phyloP scores from a whole-genome alignment of 2,113 vertebrate genomes.

The Cichladusa arquata region DNA sequence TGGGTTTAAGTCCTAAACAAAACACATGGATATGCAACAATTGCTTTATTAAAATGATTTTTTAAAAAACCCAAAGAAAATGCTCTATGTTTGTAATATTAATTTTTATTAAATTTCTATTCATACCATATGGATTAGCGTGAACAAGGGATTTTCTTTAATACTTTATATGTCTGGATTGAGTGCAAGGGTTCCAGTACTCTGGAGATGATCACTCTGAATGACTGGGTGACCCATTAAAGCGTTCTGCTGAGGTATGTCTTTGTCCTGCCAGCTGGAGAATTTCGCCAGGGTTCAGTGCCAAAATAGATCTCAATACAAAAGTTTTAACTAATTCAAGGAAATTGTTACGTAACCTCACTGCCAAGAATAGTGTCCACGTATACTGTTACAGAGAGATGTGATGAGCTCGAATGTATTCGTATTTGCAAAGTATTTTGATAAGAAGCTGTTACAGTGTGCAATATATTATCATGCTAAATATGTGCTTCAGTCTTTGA shows the following conservation, averaged over 20 bases:
- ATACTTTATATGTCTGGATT: conserved; percentile 4
- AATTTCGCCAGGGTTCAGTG: conserved; percentile 25
- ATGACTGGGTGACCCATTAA: conserved; percentile 44
- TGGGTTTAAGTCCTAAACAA: not conserved
- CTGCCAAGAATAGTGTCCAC: conserved; percentile 23
- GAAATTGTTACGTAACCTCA: not conserved
- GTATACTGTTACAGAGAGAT: not conserved
- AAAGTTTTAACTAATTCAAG: conserved; percentile 64
- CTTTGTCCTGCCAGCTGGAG: conserved; percentile 50
- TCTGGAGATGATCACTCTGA: not conserved
- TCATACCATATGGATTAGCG: not conserved
- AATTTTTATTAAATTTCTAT: not conserved
- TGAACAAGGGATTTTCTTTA: not conserved
- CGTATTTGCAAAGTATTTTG: not conserved
- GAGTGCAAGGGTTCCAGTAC: not conserved
- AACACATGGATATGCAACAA: not conserved
- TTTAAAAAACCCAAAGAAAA: not conserved
- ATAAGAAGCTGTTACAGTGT: not conserved
- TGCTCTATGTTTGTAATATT: not conserved
- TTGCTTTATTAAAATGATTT: not conserved
- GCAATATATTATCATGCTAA: not conserved
- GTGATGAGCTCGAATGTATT: conserved; percentile 1
- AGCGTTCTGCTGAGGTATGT: conserved; percentile 41
- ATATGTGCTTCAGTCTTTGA: not conserved
- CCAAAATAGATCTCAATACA: conserved; percentile 44